Conservation (phyloP, 2,113 vertebrate genomes). For the Excalfactoria chinensis region DNA sequence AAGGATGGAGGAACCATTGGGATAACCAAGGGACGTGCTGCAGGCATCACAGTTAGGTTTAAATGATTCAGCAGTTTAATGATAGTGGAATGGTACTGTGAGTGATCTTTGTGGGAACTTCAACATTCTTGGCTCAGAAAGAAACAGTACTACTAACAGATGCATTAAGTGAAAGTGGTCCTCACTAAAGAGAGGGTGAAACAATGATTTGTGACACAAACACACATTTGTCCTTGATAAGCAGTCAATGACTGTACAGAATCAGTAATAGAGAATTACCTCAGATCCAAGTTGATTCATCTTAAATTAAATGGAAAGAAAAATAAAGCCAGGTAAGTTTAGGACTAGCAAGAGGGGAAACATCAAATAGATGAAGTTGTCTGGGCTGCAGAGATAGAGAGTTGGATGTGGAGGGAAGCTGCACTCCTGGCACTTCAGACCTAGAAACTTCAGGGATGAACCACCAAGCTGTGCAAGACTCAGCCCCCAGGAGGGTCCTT, state of each 20-base stretch:
- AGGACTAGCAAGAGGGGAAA: background rate
- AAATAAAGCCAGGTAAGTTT: background rate
- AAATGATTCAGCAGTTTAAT: background rate
- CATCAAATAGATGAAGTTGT: accelerated
- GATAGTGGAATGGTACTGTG: too few relatives aligned
- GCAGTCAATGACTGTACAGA: background rate
- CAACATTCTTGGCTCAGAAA: background rate
- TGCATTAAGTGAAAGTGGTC: background rate
- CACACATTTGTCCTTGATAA: background rate
- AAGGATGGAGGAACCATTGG: background rate
- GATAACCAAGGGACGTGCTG: background rate
- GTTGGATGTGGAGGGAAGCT: background rate
- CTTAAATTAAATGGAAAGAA: background rate
- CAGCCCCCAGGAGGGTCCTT: background rate
- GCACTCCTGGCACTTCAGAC: background rate
- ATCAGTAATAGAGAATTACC: background rate
- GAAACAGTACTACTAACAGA: background rate
- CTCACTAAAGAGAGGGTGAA: background rate
- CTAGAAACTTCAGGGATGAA: background rate
- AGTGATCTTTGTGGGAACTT: background rate
- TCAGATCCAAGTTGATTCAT: accelerated
- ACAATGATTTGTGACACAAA: background rate
- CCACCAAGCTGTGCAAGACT: background rate
- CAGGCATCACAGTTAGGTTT: accelerated
- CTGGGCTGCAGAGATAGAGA: background rate